Evolutionary conservation across 2,888 invertebrate species (phyloP).

Genomic region (Amphipyra berbera): DNA sequence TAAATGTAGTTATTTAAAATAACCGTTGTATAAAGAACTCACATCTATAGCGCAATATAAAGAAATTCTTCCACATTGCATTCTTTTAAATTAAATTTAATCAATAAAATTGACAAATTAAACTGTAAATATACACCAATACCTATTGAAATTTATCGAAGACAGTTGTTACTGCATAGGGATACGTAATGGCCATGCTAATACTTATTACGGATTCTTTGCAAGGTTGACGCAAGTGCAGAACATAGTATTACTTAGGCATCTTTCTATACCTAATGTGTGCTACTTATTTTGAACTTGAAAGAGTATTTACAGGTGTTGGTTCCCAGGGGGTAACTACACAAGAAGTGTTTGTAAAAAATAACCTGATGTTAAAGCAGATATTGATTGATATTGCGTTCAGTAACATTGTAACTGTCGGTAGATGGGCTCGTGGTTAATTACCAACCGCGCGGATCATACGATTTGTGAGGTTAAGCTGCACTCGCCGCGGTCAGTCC

Average conservation of each 20-base stretch:
- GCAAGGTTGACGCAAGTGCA: slow-evolving; percentile 9
- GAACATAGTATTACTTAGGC: slow-evolving; percentile 7
- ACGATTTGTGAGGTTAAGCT: no score
- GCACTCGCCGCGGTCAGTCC: no score
- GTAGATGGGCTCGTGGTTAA: no score
- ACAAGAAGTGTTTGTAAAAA: no score
- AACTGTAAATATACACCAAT: slow-evolving; percentile 12
- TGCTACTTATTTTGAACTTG: no score
- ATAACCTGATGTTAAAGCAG: no score
- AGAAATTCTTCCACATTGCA: slow-evolving; percentile 31
- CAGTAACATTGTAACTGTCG: no score
- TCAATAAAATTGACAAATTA: slow-evolving; percentile 3
- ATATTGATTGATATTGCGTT: no score
- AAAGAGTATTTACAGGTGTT: no score
- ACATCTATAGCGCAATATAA: background rate
- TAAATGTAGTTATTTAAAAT: background rate
- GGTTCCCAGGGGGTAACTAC: no score
- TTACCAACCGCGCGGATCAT: no score
- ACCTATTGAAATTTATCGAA: slow-evolving; percentile 18
- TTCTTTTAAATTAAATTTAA: slow-evolving; percentile 8
- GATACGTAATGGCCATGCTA: slow-evolving; percentile 18
- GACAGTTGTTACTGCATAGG: slow-evolving; percentile 21
- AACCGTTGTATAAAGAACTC: no score
- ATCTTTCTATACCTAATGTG: background rate
- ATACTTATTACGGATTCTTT: slow-evolving; percentile 19